A percentile compares a stretch with the other conserved stretches of the same genome.
These are phyloP conservation scores for Athetis lepigone DNA, from an alignment of 2,888 invertebrate species.

Conservation along the genomic window DNA sequence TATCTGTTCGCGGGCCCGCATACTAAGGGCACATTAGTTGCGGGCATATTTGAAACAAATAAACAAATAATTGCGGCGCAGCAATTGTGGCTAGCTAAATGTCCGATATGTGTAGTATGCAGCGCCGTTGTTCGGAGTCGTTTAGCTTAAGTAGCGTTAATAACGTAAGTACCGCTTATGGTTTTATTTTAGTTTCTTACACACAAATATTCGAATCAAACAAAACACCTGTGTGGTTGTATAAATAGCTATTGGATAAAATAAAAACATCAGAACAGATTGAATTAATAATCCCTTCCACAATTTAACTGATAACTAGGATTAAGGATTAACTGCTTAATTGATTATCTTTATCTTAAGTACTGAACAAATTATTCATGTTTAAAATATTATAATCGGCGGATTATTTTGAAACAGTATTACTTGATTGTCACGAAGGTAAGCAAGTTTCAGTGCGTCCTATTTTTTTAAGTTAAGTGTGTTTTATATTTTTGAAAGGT, in stretches of 20 bases:
- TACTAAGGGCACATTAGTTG: too few species aligned
- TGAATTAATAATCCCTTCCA: slow-evolving; percentile 23
- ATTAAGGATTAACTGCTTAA: slow-evolving; percentile 35
- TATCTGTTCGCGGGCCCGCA: too few species aligned
- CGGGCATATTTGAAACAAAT: too few species aligned
- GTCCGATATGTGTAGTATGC: too few species aligned
- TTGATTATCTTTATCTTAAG: slow-evolving; percentile 34
- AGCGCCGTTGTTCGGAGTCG: too few species aligned
- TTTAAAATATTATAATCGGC: neutral
- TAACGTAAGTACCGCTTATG: too few species aligned
- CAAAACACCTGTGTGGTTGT: neutral
- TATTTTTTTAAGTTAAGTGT: slow-evolving; percentile 2
- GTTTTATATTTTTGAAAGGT: neutral
- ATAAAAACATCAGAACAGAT: slow-evolving; percentile 2
- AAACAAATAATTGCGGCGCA: too few species aligned
- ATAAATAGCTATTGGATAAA: neutral
- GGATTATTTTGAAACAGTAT: neutral
- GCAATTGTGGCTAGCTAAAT: too few species aligned
- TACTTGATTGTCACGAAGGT: slow-evolving; percentile 29
- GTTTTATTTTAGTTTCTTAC: too few species aligned
- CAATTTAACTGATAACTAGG: slow-evolving; percentile 22
- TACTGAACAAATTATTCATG: neutral
- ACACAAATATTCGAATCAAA: too few species aligned
- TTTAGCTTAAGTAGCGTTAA: too few species aligned
- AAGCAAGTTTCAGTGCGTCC: slow-evolving; percentile 8